Evolutionary conservation across 2,888 invertebrate species (phyloP), one percentile per base, ranked within the genome.

Genomic region (Orthosia incerta): DNA sequence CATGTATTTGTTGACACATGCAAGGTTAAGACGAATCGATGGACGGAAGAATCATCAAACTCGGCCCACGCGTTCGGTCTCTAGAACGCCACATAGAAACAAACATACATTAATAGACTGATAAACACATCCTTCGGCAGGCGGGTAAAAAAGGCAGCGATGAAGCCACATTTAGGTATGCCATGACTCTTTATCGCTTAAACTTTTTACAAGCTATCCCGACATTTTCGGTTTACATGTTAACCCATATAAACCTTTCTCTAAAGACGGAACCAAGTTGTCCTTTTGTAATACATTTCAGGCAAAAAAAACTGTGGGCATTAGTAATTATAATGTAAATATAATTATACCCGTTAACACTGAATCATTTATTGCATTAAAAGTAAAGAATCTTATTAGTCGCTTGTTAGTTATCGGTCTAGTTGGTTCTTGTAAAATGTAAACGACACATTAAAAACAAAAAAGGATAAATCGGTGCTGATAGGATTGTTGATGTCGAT

Each of bases 311-410:
- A 77, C 79, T 71, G 45, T 51, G 12, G 50, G 12, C 48, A 39
- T 59, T 9, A 16, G 12, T 76, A 73, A 77, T 83, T 61, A 65
- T 56, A 61, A 82, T 87, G 84, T 56, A 64, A 85, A 86, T 80
- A 16, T 70, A 84, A 83, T 75, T 31, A 71, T 66, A 71, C 63
- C 57, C 65, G 55, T 39, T 74, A 60, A 62, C 75, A 77, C 60
- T 70, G 75, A 77, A 65, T 77, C 45, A 63, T 70, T 75, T 66
- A 74, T 20, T 53, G 13, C 4, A 60, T 23, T 51, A 55, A 73
- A 61, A 51, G 11, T 53, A 53, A 59, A 53, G n/a, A 55, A 31
- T 60, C 26, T 55, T 48, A 67, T 57, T 73, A 86, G 84, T 84
- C 39, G 66, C 51, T 9, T 18, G 16, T 51, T 18, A 50, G 74